Conservation (phyloP, 2,113 vertebrate genomes). For the Opisthocomus hoazin region DNA sequence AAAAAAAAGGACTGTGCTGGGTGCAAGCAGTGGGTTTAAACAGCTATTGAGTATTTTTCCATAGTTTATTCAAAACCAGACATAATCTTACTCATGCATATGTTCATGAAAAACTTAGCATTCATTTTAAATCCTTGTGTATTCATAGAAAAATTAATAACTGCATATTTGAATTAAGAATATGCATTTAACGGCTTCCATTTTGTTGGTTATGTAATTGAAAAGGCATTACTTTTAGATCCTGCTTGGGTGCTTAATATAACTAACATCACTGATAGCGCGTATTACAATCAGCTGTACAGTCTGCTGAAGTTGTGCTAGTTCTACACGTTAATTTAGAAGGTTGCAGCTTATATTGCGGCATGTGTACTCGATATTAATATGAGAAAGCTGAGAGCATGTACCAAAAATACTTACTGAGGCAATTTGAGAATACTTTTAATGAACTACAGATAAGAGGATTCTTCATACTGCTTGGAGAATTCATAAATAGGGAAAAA, state of each 20-base stretch:
- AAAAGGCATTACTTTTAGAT: not conserved
- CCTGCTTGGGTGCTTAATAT: not conserved
- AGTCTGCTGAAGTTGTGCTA: not conserved
- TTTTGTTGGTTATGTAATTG: not conserved
- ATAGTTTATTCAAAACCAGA: not conserved
- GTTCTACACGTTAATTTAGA: not conserved
- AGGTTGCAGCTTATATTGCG: not conserved
- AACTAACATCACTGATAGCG: not conserved
- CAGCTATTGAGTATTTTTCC: not conserved
- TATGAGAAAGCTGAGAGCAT: not conserved
- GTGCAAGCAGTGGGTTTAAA: not conserved
- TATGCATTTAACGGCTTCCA: not conserved
- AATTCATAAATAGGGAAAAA: not conserved
- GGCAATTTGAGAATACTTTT: not conserved
- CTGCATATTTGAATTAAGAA: not conserved
- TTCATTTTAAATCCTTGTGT: not conserved
- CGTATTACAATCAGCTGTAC: not conserved
- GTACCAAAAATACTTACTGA: slow-evolving; percentile 14
- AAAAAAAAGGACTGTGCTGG: not conserved
- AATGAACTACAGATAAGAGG: not conserved
- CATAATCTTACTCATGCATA: accelerated
- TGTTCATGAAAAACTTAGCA: not conserved
- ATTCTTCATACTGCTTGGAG: not conserved
- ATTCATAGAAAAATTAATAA: not conserved
- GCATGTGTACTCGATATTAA: not conserved